Conservation (phyloP, 2,113 vertebrate genomes). For the Uria aalge region DNA sequence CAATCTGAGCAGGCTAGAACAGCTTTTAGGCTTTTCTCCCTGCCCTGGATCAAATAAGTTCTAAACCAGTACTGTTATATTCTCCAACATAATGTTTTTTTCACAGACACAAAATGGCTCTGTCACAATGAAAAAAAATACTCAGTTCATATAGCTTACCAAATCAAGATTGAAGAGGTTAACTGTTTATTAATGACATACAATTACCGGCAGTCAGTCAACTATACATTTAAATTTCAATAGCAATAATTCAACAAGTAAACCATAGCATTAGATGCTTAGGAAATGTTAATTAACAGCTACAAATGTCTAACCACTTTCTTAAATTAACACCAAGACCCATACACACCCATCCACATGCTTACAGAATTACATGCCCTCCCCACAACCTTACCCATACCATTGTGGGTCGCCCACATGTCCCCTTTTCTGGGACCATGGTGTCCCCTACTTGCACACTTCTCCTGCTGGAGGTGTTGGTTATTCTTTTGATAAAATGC, state of each 20-base stretch:
- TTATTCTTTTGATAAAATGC: not conserved
- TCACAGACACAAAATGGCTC: not conserved
- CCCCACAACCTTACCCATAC: not conserved
- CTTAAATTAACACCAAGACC: not conserved
- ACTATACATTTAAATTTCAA: not conserved
- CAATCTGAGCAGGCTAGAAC: not conserved
- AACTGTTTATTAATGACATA: not conserved
- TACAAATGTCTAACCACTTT: not conserved
- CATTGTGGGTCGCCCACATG: not conserved
- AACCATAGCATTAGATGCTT: not conserved
- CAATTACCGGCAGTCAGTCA: not conserved
- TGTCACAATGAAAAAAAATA: not conserved
- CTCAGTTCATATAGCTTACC: not conserved
- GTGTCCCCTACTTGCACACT: not conserved
- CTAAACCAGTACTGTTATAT: not conserved
- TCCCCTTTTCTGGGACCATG: not conserved
- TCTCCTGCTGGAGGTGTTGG: not conserved
- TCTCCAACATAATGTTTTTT: not conserved
- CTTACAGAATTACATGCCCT: not conserved
- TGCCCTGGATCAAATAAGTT: not conserved
- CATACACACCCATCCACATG: accelerated
- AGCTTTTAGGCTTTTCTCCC: not conserved
- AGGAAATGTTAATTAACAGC: not conserved
- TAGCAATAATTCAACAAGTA: not conserved
- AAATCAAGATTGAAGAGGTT: not conserved